A percentile compares a stretch with the other conserved stretches of the same genome.
Evolutionary conservation across 2,888 invertebrate genomes (phyloP).

Genomic region (Lithophane semibrunnea): DNA sequence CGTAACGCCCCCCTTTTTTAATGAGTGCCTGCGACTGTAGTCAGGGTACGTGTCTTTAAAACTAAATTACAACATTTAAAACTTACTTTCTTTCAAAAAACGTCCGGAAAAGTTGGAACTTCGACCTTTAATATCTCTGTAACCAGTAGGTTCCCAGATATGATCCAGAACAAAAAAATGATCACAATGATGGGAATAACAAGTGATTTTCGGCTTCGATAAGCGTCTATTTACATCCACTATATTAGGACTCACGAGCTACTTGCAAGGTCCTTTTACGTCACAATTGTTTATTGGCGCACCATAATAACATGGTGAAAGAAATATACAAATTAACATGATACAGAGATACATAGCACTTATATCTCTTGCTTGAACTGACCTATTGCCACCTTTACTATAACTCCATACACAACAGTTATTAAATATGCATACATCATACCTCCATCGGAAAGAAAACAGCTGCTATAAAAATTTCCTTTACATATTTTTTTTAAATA

Average conservation of each 20-base stretch:
- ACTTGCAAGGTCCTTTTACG: not conserved
- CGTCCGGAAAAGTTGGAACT: no score
- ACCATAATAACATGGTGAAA: not conserved
- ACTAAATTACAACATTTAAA: no score
- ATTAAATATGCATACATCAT: conserved; percentile 14
- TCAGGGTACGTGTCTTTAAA: no score
- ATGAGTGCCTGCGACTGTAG: no score
- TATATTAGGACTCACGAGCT: not conserved
- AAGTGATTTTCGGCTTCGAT: no score
- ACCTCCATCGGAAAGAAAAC: not conserved
- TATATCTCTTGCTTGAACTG: not conserved
- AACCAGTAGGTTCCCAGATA: no score
- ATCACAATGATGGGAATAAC: no score
- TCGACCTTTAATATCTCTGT: no score
- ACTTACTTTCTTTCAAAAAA: no score
- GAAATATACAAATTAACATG: not conserved
- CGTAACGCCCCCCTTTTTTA: no score
- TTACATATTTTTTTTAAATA: not conserved
- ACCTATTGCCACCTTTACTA: conserved; percentile 6
- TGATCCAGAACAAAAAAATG: no score
- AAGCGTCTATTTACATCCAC: no score
- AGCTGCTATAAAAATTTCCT: not conserved
- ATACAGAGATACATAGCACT: not conserved
- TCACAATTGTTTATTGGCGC: not conserved
- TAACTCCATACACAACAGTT: not conserved